Conservation (phyloP, 30 jellyfish, hydroid and myxozoan genomes). For the Nemopilema nomurai region DNA sequence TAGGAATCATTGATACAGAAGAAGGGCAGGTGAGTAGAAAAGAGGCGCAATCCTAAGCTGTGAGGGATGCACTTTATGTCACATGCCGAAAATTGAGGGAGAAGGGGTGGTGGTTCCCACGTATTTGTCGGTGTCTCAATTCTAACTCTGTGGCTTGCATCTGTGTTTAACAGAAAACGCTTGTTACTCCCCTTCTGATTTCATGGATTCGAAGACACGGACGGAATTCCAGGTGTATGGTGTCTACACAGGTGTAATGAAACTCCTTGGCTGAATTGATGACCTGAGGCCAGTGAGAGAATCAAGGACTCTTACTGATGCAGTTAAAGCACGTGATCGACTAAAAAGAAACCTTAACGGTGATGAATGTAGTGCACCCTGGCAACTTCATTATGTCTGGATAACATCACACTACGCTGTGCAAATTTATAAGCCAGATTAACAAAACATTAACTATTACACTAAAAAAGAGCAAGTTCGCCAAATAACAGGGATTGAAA, state of each 20-base stretch:
- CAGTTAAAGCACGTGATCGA: background rate
- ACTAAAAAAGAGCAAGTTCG: background rate
- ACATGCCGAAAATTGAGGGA: no score
- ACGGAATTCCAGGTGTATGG: constrained; percentile 7
- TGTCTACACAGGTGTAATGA: no score
- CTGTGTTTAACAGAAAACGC: constrained; percentile 23
- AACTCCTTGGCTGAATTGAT: background rate
- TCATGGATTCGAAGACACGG: constrained; percentile 13
- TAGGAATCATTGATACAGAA: no score
- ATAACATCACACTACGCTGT: background rate
- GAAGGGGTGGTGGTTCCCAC: no score
- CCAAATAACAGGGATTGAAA: no score
- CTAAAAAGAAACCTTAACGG: background rate
- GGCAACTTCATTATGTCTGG: background rate
- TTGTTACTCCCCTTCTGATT: constrained; percentile 4
- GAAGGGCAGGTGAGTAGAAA: no score
- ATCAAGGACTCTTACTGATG: constrained; percentile 5
- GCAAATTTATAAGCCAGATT: background rate
- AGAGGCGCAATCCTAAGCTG: no score
- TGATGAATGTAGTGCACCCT: constrained; percentile 11
- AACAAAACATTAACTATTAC: no score
- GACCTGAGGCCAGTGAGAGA: constrained; percentile 4
- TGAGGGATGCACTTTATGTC: no score
- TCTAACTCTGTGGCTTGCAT: no score
- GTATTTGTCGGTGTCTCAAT: no score